Base-by-base conservation (phyloP, 1,140 invertebrate genomes). In the Aphaenogaster rudis region DNA sequence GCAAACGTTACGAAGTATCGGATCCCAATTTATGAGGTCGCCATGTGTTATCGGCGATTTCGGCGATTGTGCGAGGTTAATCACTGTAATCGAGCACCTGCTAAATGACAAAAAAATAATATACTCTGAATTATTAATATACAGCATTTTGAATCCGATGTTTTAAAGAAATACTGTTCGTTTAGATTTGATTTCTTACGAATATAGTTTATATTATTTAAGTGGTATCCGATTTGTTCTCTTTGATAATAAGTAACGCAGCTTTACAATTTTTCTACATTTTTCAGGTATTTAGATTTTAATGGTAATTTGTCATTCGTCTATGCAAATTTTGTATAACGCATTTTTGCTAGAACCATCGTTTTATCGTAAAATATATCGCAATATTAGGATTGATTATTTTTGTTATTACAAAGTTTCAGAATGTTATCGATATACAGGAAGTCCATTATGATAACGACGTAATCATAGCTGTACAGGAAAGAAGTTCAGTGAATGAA, bases 1-100 rank as follows among this genome's bases (percentile, higher is more conserved):
- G 54, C 39, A 42, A 57, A 61, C 9, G 77, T 13, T 54, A 63
- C 36, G 21, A 80, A 80, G 64, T 81, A 59, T 67, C 33, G 77
- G 36, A 66, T 45, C 48, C 9, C 13, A 72, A 81, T 71, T 81
- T 57, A 57, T 39, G 61, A 36, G 50, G 39, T 21, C 7, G 39
- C n/a, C 3, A 9, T 66, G 21, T 13, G 48, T 71, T 81, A 57
- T n/a, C 50, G 50, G 48, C 21, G 61, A 66, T 79, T 66, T 50
- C 11, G 21, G 54, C 39, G 45, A 39, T 54, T 28, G 28, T 13
- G 78, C 36, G 78, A 48, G 36, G 13, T 64, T 54, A 48, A 42
- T 33, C 36, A 7, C 0, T 45, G 76, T 21, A 21, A 21, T 21
- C 21, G 13, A 50, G n/a, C 59, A 57, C 6, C 6, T 36, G 45